Percentiles rank a stretch among this genome's conserved stretches.
Conservation (phyloP, 2,888 invertebrate species). For the Alentia gelatinosa region DNA sequence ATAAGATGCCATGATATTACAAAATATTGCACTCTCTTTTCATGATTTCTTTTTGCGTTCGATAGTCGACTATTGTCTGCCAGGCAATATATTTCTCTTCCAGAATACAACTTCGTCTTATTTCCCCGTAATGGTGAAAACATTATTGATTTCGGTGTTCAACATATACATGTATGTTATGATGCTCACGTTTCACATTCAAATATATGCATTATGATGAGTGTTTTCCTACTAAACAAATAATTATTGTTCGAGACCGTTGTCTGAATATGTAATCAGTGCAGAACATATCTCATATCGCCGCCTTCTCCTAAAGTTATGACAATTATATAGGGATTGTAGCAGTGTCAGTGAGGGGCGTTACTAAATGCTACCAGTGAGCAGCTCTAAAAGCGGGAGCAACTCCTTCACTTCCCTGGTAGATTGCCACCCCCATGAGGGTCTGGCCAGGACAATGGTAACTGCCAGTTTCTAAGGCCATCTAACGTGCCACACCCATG, state of each 20-base stretch:
- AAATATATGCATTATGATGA: too few relatives aligned
- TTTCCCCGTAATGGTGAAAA: too few relatives aligned
- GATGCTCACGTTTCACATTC: too few relatives aligned
- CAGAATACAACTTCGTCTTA: too few relatives aligned
- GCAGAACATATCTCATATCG: background rate
- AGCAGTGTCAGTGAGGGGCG: background rate
- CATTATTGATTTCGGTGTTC: too few relatives aligned
- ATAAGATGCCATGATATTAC: background rate
- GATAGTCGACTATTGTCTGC: too few relatives aligned
- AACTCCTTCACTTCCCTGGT: background rate
- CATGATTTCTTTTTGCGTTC: background rate
- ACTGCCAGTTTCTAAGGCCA: background rate
- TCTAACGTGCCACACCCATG: background rate
- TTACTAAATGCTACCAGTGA: background rate
- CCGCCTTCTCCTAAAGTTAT: background rate
- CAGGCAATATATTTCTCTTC: too few relatives aligned
- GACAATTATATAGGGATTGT: background rate
- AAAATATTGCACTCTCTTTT: background rate
- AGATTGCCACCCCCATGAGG: background rate
- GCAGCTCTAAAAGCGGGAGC: too few relatives aligned
- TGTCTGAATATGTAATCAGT: too few relatives aligned
- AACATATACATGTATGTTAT: too few relatives aligned
- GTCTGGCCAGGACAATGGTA: background rate
- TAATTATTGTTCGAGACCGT: too few relatives aligned
- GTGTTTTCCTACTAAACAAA: too few relatives aligned